A percentile compares a stretch with the other conserved stretches of the same genome.
phyloP scores from a whole-genome alignment of 2,888 invertebrate genomes.

The Epistrophe grossulariae region DNA sequence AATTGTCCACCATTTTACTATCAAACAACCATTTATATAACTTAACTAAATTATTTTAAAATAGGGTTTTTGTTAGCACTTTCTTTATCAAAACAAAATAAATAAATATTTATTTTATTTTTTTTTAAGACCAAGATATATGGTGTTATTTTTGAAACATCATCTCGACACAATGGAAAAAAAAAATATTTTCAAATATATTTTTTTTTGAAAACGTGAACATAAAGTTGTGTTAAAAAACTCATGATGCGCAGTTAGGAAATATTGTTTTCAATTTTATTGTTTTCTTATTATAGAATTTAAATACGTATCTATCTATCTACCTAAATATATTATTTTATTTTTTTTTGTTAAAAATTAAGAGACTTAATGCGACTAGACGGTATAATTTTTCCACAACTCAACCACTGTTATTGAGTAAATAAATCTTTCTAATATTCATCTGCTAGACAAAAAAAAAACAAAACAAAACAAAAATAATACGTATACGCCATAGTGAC shows the following conservation, averaged over 20 bases:
- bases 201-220: not conserved
- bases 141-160: not conserved
- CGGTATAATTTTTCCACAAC: not conserved
- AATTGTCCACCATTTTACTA: too few species aligned
- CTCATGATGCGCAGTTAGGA: slow-evolving; percentile 7
- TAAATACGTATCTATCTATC: not conserved
- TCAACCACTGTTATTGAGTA: not conserved
- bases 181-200: not conserved
- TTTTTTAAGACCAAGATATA: not conserved
- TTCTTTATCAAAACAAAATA: slow-evolving; percentile 1
- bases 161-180: not conserved
- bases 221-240: slow-evolving; percentile 1
- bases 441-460: not conserved
- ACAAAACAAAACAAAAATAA: not conserved
- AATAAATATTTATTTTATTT: not conserved
- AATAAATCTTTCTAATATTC: slow-evolving; percentile 3
- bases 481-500: slow-evolving; percentile 41
- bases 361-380: slow-evolving; percentile 6
- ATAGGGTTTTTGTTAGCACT: not conserved
- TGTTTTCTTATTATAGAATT: slow-evolving; percentile 6
- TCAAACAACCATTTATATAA: too few species aligned
- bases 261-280: slow-evolving; percentile 22
- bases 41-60: too few species aligned
- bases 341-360: not conserved
- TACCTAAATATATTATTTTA: not conserved